Evolutionary conservation across 2,113 vertebrate species (phyloP).

Genomic region (Cyprinodon tularosa): DNA sequence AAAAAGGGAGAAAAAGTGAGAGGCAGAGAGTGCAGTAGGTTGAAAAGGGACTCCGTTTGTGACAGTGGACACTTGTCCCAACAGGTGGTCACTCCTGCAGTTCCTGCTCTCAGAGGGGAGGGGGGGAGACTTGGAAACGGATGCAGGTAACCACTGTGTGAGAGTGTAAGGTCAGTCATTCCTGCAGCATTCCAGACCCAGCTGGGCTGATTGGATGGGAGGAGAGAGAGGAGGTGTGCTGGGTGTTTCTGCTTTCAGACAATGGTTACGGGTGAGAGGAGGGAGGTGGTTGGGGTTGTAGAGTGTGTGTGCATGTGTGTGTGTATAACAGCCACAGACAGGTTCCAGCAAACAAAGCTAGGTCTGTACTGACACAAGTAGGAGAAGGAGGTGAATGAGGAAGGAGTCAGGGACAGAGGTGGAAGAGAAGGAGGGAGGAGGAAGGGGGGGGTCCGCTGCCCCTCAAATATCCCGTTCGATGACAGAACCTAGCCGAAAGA

Average conservation of each 20-base stretch:
- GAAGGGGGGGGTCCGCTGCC: conserved; percentile 81
- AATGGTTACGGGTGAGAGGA: conserved; percentile 72
- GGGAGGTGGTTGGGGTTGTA: conserved; percentile 55
- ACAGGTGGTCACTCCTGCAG: conserved; percentile 47
- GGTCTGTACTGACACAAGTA: conserved; percentile 87
- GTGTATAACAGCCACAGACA: conserved; percentile 64
- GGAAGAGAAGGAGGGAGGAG: conserved; percentile 53
- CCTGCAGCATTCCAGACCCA: conserved; percentile 76
- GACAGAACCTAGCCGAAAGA: conserved; percentile 85
- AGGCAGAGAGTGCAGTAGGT: conserved; percentile 40
- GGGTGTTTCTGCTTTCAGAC: conserved; percentile 80
- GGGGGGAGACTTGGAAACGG: conserved; percentile 34
- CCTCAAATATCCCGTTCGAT: conserved; percentile 94
- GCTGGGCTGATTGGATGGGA: conserved; percentile 76
- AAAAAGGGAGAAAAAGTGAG: conserved; percentile 46
- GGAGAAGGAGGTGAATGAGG: neutral
- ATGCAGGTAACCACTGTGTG: conserved; percentile 61
- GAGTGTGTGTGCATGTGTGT: conserved; percentile 37
- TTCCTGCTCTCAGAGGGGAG: conserved; percentile 30
- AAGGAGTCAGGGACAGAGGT: conserved; percentile 63
- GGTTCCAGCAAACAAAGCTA: conserved; percentile 87
- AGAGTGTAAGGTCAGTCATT: conserved; percentile 63
- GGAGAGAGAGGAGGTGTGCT: conserved; percentile 69
- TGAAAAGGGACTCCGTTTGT: neutral
- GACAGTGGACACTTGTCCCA: conserved; percentile 27